Conservation (phyloP, 2,797 vertebrate genomes). For the Protosalanx chinensis region DNA sequence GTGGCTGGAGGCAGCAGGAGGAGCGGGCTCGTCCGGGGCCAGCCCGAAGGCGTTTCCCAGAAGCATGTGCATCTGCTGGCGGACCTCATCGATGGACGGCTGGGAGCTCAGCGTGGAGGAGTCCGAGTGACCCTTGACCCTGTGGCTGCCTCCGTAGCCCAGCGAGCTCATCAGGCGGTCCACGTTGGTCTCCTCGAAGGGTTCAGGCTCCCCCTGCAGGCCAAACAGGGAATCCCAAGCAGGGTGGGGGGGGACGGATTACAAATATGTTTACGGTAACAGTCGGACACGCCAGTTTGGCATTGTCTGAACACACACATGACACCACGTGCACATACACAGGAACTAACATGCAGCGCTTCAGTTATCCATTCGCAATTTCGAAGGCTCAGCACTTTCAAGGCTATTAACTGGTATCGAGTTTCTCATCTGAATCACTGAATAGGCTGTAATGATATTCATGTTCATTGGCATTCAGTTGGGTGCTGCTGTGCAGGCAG, state of each 20-base stretch:
- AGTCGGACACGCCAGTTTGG: neutral
- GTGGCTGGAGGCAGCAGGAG: slow-evolving; percentile 60
- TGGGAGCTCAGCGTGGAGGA: slow-evolving; percentile 97
- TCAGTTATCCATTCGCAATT: slow-evolving; percentile 16
- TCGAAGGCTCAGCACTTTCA: slow-evolving; percentile 47
- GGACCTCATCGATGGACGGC: slow-evolving; percentile 96
- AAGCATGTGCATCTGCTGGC: slow-evolving; percentile 97
- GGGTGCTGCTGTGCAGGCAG: slow-evolving; percentile 38
- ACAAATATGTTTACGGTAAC: no score
- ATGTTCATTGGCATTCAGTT: slow-evolving; percentile 59
- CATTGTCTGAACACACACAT: slow-evolving; percentile 3
- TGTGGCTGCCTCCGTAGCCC: slow-evolving; percentile 76
- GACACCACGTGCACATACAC: slow-evolving; percentile 16
- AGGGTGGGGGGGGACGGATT: neutral
- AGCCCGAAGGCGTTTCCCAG: slow-evolving; percentile 96
- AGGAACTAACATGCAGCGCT: slow-evolving; percentile 2
- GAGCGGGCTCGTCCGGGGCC: slow-evolving; percentile 83
- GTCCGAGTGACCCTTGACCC: slow-evolving; percentile 92
- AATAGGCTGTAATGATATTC: slow-evolving; percentile 62
- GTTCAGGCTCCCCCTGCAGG: slow-evolving; percentile 87
- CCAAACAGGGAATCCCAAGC: slow-evolving; percentile 2
- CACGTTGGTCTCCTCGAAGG: slow-evolving; percentile 93
- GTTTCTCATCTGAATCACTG: slow-evolving; percentile 56
- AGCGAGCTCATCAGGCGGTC: slow-evolving; percentile 84
- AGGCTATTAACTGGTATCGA: slow-evolving; percentile 52